Evolutionary conservation across 2,888 invertebrate species (phyloP).

Genomic region (Antheraea yamamai): DNA sequence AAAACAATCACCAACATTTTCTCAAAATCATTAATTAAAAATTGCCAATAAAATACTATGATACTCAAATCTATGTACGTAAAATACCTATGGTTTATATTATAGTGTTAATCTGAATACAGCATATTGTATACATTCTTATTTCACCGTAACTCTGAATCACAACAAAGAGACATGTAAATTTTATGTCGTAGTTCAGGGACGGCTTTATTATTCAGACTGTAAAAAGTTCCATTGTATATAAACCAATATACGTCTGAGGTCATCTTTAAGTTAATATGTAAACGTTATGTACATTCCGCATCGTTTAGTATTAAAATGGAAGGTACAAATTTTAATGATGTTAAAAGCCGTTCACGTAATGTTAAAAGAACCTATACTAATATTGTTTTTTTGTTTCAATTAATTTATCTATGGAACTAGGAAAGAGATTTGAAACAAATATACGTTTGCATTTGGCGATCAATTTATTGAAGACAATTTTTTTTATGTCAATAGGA

Average conservation of each 20-base stretch:
- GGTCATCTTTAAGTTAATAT: slow-evolving; percentile 61
- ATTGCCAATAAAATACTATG: too few species aligned
- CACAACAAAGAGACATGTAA: slow-evolving; percentile 37
- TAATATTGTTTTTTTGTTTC: background rate
- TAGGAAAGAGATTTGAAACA: too few species aligned
- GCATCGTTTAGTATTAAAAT: background rate
- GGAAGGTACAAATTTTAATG: background rate
- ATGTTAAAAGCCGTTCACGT: background rate
- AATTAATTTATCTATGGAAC: too few species aligned
- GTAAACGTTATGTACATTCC: slow-evolving; percentile 18
- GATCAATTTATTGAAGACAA: too few species aligned
- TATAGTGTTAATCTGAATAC: background rate
- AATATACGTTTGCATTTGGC: too few species aligned
- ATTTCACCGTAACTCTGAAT: slow-evolving; percentile 42
- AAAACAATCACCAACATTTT: too few species aligned
- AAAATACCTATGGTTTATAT: too few species aligned
- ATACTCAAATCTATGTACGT: too few species aligned
- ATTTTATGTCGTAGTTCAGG: slow-evolving; percentile 8
- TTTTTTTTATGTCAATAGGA: too few species aligned
- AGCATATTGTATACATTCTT: slow-evolving; percentile 10
- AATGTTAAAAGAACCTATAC: background rate
- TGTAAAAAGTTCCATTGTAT: slow-evolving; percentile 37
- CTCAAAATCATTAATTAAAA: too few species aligned
- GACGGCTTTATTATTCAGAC: slow-evolving; percentile 14
- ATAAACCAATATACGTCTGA: slow-evolving; percentile 38